Evolutionary conservation across 2,888 invertebrate species (phyloP).

Genomic region (Macrosiphum euphorbiae): DNA sequence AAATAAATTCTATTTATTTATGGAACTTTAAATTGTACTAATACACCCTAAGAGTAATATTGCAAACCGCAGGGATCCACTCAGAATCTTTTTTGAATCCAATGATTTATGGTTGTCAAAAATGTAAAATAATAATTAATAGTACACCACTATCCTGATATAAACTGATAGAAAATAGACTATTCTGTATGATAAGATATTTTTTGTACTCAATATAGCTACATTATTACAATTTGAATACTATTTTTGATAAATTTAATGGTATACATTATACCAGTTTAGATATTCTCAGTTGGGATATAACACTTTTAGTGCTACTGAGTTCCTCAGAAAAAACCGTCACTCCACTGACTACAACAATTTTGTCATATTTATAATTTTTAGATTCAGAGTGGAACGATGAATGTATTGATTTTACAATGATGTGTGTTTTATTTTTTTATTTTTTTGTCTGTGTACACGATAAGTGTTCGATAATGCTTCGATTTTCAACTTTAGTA

Average conservation of each 20-base stretch:
- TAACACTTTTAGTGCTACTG: background rate
- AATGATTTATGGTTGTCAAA: background rate
- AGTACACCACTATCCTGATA: background rate
- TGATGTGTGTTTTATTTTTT: no score
- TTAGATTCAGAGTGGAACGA: no score
- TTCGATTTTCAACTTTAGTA: no score
- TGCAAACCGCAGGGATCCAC: background rate
- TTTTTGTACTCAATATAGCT: background rate
- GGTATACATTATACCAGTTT: background rate
- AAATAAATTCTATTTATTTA: background rate
- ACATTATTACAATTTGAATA: no score
- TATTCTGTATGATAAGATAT: background rate
- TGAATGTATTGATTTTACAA: no score
- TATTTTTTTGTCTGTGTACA: no score
- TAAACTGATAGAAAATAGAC: background rate
- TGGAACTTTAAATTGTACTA: background rate
- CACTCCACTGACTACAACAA: no score
- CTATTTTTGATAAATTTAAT: background rate
- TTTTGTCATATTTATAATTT: constrained; percentile 66
- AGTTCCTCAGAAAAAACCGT: background rate
- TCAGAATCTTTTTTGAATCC: background rate
- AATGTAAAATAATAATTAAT: background rate
- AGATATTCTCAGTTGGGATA: background rate
- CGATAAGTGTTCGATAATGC: no score
- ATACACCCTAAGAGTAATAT: background rate